Evolutionary conservation across 2,797 vertebrate genomes (phyloP).

Genomic region (Cossypha caffra): DNA sequence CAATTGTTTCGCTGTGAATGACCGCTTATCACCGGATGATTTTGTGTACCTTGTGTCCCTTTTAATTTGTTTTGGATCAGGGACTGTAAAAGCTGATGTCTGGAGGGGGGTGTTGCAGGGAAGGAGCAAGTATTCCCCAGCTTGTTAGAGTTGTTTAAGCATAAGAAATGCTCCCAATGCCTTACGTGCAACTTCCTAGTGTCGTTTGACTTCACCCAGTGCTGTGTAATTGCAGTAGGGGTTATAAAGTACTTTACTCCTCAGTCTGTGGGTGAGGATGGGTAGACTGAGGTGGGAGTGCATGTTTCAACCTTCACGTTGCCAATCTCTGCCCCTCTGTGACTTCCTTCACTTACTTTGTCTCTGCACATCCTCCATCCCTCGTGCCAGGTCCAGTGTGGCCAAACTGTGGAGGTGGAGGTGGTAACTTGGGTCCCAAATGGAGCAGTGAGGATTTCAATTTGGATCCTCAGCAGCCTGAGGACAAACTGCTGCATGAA

Average conservation of each 20-base stretch:
- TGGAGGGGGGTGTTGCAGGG: background rate
- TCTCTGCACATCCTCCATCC: background rate
- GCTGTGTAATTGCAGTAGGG: background rate
- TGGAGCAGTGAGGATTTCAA: background rate
- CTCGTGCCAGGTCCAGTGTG: background rate
- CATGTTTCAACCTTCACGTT: fast-evolving
- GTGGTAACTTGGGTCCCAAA: background rate
- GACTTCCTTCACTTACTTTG: background rate
- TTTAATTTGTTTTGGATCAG: constrained; percentile 55
- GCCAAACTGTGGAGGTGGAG: background rate
- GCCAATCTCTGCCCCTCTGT: fast-evolving
- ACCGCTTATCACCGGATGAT: background rate
- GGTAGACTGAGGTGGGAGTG: background rate
- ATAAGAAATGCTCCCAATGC: background rate
- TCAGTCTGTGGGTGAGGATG: background rate
- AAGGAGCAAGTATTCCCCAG: background rate
- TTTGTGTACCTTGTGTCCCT: constrained; percentile 3
- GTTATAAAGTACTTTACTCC: background rate
- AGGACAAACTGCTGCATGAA: background rate
- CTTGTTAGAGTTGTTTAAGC: background rate
- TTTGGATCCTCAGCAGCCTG: background rate
- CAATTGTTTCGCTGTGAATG: constrained; percentile 30
- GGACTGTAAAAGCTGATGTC: background rate
- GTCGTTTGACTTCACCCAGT: background rate
- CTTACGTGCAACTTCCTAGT: background rate